Percentiles rank a stretch among this genome's conserved stretches.
These are phyloP conservation scores for Aradus depressus DNA, from an alignment of 2,888 invertebrate genomes.

Conservation along the genomic window DNA sequence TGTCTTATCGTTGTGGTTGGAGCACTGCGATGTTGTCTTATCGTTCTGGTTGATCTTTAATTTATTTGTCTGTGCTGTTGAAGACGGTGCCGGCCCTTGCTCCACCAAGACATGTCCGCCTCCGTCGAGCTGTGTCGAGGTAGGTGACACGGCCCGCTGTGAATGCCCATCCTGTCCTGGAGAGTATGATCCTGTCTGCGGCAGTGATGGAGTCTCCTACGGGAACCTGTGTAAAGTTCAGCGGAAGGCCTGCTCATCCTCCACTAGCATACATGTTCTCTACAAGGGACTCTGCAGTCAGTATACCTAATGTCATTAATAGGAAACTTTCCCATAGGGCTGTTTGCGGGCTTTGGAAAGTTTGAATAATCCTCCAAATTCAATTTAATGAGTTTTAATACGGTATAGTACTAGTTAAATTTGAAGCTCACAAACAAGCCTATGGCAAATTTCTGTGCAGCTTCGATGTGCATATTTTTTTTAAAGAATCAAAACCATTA, in stretches of 20 bases:
- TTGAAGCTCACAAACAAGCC: too few species aligned
- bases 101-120: slow-evolving; percentile 60
- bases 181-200: slow-evolving; percentile 76
- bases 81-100: slow-evolving; percentile 56
- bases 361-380: too few species aligned
- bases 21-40: too few species aligned
- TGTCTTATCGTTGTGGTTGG: too few species aligned
- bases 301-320: too few species aligned
- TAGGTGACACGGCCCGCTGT: slow-evolving; percentile 58
- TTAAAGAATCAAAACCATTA: too few species aligned
- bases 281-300: slow-evolving; percentile 80
- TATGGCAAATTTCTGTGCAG: too few species aligned
- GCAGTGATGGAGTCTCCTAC: slow-evolving; percentile 70
- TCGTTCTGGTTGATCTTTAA: background rate
- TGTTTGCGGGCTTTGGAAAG: too few species aligned
- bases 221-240: slow-evolving; percentile 73
- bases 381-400: too few species aligned
- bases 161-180: slow-evolving; percentile 74
- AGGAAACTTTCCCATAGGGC: too few species aligned
- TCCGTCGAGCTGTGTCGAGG: slow-evolving; percentile 63
- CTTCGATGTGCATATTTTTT: too few species aligned
- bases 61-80: background rate
- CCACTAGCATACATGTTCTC: slow-evolving; percentile 54
- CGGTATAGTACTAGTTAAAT: too few species aligned
- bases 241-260: slow-evolving; percentile 64